phyloP scores from a whole-genome alignment of 2,113 vertebrate species.

The Xiphophorus maculatus region DNA sequence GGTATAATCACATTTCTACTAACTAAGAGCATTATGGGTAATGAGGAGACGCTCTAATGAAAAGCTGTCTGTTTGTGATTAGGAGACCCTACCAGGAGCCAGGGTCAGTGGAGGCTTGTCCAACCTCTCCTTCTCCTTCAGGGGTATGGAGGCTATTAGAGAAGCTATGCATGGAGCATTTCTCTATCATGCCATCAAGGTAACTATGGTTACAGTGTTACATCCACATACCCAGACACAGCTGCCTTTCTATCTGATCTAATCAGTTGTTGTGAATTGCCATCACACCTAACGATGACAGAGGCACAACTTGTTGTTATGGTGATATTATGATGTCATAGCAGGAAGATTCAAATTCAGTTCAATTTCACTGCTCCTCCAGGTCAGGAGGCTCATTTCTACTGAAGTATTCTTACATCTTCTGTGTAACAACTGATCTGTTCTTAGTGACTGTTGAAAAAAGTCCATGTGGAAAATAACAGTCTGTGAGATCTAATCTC shows the following conservation, averaged over 20 bases:
- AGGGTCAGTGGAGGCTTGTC: conserved; percentile 95
- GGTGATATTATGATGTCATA: neutral
- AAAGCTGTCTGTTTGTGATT: conserved; percentile 13
- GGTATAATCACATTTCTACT: too few relatives aligned
- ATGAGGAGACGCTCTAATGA: too few relatives aligned
- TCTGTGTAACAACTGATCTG: too few relatives aligned
- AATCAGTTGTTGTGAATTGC: neutral
- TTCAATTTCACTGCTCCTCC: too few relatives aligned
- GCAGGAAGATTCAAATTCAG: too few relatives aligned
- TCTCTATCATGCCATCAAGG: conserved; percentile 91
- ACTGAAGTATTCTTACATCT: too few relatives aligned
- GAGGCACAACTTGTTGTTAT: neutral
- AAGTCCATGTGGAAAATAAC: too few relatives aligned
- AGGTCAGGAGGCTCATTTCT: too few relatives aligned
- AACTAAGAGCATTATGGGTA: neutral
- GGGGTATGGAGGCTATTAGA: conserved; percentile 95
- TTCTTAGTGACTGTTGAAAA: too few relatives aligned
- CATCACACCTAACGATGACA: too few relatives aligned
- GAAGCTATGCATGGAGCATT: conserved; percentile 97
- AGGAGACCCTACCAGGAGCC: conserved; percentile 90
- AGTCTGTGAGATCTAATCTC: too few relatives aligned
- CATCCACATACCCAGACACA: neutral
- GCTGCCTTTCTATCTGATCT: neutral
- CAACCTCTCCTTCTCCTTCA: conserved; percentile 97
- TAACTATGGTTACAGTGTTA: conserved; percentile 16